Conservation (phyloP, 2,888 invertebrate genomes). For the Xylophagus ater region DNA sequence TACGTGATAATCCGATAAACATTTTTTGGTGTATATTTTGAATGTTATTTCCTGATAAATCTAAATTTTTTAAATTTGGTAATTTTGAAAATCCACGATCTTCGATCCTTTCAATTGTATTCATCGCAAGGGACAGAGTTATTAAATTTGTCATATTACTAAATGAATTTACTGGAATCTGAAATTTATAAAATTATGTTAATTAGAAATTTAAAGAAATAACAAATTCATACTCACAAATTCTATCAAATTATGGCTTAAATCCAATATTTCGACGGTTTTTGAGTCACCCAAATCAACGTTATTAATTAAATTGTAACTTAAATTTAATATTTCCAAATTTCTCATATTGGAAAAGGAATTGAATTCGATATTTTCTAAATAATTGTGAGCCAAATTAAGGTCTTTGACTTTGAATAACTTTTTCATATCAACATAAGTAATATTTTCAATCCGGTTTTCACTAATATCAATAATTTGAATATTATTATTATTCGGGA, state of each 20-base stretch:
- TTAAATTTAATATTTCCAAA: constrained; percentile 26
- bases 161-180: constrained; percentile 25
- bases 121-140: constrained; percentile 23
- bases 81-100: constrained; percentile 23
- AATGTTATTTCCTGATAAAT: constrained; percentile 25
- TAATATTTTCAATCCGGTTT: constrained; percentile 24
- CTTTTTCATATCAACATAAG: constrained; percentile 20
- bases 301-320: constrained; percentile 25
- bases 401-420: constrained; percentile 24
- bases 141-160: constrained; percentile 20
- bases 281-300: constrained; percentile 22
- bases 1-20: constrained; percentile 24
- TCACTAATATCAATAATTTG: constrained; percentile 29
- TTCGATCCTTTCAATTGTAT: constrained; percentile 23
- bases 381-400: constrained; percentile 29
- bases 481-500: constrained; percentile 21
- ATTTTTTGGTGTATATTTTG: constrained; percentile 22
- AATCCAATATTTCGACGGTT: constrained; percentile 24
- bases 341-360: constrained; percentile 21
- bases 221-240: no score
- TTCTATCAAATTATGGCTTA: constrained; percentile 26
- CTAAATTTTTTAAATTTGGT: constrained; percentile 23
- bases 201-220: no score
- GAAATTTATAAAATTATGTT: constrained; percentile 6
- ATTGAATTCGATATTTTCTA: constrained; percentile 21